phyloP scores from a whole-genome alignment of 2,888 invertebrate genomes.

The Buathra laborator region DNA sequence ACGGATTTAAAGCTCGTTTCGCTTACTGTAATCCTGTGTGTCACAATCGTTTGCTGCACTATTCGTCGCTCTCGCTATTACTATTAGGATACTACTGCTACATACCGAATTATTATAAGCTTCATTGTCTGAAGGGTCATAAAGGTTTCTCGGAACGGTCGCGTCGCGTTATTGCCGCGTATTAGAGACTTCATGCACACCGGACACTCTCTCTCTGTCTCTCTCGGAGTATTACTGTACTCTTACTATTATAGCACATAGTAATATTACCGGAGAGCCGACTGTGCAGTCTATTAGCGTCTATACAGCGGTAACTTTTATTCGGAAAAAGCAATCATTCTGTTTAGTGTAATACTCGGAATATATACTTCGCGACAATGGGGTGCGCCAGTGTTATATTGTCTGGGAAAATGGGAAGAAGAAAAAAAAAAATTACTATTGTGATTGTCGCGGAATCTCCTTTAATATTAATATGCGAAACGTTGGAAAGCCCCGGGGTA shows the following conservation, averaged over 20 bases:
- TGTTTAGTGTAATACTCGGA: slow-evolving; percentile 11
- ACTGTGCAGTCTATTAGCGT: slow-evolving; percentile 6
- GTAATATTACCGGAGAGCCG: not conserved
- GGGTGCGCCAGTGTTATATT: not conserved
- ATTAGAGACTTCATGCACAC: slow-evolving; percentile 10
- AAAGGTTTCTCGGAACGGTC: slow-evolving; percentile 68
- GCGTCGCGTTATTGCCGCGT: slow-evolving; percentile 63
- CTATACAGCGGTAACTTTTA: slow-evolving; percentile 14
- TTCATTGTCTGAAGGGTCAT: slow-evolving; percentile 69
- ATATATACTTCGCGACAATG: not conserved
- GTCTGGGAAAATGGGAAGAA: not conserved
- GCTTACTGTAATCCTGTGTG: slow-evolving; percentile 1
- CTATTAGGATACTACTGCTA: slow-evolving; percentile 1
- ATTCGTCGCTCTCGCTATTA: not conserved
- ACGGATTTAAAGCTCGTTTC: slow-evolving; percentile 15
- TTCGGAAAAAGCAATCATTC: slow-evolving; percentile 39
- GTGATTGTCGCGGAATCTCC: not conserved
- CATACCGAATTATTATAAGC: slow-evolving; percentile 61
- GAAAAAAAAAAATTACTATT: not conserved
- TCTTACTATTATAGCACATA: slow-evolving; percentile 2
- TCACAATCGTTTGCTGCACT: not conserved
- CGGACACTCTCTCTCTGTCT: not conserved
- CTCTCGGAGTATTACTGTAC: slow-evolving; percentile 6
- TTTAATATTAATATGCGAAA: not conserved
- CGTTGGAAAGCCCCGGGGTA: not conserved